Evolutionary conservation across 2,113 vertebrate genomes (phyloP).

Genomic region (Columbina picui): DNA sequence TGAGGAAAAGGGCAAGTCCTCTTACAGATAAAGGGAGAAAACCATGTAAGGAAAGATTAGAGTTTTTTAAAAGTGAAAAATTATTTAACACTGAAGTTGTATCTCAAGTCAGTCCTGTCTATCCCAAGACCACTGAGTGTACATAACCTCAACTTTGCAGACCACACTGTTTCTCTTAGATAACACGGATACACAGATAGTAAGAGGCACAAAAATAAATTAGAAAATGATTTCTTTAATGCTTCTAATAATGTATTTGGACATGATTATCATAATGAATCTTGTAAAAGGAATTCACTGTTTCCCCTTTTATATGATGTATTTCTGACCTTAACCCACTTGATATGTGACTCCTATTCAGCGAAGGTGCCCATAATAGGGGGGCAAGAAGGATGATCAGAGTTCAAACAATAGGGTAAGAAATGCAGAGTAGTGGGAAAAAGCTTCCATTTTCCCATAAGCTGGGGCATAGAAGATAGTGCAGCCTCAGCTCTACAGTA

Average conservation of each 20-base stretch:
- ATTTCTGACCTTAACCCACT: conserved; percentile 52
- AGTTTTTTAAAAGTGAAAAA: conserved; percentile 21
- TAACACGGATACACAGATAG: conserved; percentile 62
- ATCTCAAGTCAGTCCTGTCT: conserved; percentile 28
- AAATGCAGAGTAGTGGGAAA: conserved; percentile 55
- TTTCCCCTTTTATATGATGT: conserved; percentile 38
- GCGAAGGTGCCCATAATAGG: conserved; percentile 18
- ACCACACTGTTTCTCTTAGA: conserved; percentile 55
- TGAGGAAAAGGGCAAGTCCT: conserved; percentile 45
- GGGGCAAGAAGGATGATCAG: conserved; percentile 49
- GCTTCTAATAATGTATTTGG: conserved; percentile 59
- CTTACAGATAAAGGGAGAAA: conserved; percentile 55
- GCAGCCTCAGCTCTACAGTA: conserved; percentile 68
- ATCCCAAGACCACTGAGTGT: neutral
- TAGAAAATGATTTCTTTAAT: conserved; percentile 65
- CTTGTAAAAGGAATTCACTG: conserved; percentile 62
- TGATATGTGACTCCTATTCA: conserved; percentile 50
- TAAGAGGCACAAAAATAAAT: conserved; percentile 65
- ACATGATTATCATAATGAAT: conserved; percentile 69
- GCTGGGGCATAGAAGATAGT: conserved; percentile 49
- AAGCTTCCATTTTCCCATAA: conserved; percentile 66
- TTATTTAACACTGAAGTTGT: conserved; percentile 43
- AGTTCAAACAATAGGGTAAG: conserved; percentile 71
- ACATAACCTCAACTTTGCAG: conserved; percentile 59
- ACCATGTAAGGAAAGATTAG: conserved; percentile 41